Base-by-base conservation (phyloP, 2,113 vertebrate genomes). In the Nyctibius bracteatus region DNA sequence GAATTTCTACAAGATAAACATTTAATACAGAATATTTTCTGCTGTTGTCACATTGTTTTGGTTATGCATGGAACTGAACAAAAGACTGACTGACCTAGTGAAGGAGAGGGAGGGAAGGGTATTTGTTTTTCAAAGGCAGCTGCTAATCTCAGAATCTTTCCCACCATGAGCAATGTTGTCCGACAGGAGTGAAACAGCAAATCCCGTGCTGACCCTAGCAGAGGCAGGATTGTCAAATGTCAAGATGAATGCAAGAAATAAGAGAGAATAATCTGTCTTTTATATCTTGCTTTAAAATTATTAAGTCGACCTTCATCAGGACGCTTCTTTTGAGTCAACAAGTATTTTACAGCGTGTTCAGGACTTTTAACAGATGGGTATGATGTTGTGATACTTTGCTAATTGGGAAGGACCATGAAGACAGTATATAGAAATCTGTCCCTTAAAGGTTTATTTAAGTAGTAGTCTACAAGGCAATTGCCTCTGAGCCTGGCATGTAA, bases 221-320 rank as follows among this genome's bases (percentile, higher is more conserved):
- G 10, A 46, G 70, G 22, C 54, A 83, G 39, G 21, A 80, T 16
- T 90, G 81, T 93, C 86, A 90, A 75, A 44, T 33, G 51, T 43
- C 41, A 75, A 81, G 88, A 91, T 57, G 62, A 95, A 95, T 77
- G 47, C 49, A 81, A 86, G 62, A 61, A 81, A 52, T 24, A 74
- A 84, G 51, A 86, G 51, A 93, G 55, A 95, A 94, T 55, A 84
- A 94, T 86, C 67, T 83, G 33, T 21, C 55, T 86, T 93, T 86
- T 70, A 63, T 79, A 74, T 59, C 51, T 95, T 47, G 39, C 47
- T 91, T 89, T 81, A 43, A 88, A 88, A 79, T 71, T 0, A 95
- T 95, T 71, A 91, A 90, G 35, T 81, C 3, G 0, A 14, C 52
- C 51, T 89, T 66, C 20, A 3, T 18, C 18, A 2, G 31, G 54